Evolutionary conservation across 2,113 vertebrate genomes (phyloP).

Genomic region (Corapipo altera): DNA sequence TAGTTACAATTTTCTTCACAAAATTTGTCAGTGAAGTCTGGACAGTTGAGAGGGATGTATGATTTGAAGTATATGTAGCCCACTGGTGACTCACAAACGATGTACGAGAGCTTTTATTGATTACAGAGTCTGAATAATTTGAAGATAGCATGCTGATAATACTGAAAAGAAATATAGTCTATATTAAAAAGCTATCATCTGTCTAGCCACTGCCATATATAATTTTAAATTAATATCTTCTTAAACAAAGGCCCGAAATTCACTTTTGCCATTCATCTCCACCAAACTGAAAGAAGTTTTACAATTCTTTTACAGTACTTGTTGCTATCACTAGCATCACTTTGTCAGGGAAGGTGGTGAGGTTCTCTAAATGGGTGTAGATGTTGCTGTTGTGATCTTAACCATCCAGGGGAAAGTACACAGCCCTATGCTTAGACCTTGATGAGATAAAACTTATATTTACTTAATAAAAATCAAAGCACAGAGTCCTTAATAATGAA

Average conservation of each 20-base stretch:
- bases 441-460: neutral
- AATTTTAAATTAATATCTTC: neutral
- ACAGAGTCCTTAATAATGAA: neutral
- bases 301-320: neutral
- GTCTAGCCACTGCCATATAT: neutral
- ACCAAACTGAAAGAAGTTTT: neutral
- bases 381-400: neutral
- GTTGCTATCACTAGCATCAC: neutral
- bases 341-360: neutral
- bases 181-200: neutral
- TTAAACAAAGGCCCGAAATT: neutral
- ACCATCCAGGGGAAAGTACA: neutral
- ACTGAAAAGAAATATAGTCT: neutral
- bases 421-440: neutral
- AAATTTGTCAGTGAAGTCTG: neutral
- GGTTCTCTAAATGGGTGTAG: neutral
- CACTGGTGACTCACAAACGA: neutral
- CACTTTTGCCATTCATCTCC: neutral
- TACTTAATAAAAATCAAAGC: neutral
- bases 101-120: neutral
- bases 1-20: neutral
- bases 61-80: neutral
- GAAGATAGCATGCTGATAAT: neutral
- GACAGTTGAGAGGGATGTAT: neutral
- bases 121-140: neutral